Evolutionary conservation across 2,113 vertebrate species (phyloP).

Genomic region (Todiramphus saurophagus): DNA sequence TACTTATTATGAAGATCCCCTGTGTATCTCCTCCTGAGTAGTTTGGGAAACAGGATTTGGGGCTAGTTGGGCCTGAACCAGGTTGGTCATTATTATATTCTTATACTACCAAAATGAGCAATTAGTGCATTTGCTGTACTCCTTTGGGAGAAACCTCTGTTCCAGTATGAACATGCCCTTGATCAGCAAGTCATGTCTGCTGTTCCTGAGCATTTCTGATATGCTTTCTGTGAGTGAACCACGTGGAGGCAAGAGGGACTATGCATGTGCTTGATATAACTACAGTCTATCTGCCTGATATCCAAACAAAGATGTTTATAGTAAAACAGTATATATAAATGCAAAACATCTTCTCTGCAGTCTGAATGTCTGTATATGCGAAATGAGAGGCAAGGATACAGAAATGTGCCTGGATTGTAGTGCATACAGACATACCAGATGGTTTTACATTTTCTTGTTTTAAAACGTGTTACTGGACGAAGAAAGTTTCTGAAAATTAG

Average conservation of each 20-base stretch:
- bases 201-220: background rate
- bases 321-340: background rate
- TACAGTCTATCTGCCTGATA: background rate
- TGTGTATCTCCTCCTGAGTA: background rate
- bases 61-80: background rate
- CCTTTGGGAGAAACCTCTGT: background rate
- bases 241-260: background rate
- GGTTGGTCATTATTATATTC: background rate
- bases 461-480: background rate
- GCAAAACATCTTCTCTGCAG: background rate
- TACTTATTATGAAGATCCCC: background rate
- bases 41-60: background rate
- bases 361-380: background rate
- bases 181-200: background rate
- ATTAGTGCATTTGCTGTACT: background rate
- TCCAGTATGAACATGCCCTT: background rate
- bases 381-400: background rate
- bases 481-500: constrained; percentile 1
- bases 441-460: background rate
- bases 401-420: background rate
- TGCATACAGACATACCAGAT: background rate
- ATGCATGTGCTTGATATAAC: accelerated
- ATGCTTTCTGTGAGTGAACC: background rate
- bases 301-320: background rate
- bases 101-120: background rate